Percentiles rank a stretch among this genome's conserved stretches.
phyloP scores from a whole-genome alignment of 2,797 vertebrate genomes.

The Anas flavirostris region DNA sequence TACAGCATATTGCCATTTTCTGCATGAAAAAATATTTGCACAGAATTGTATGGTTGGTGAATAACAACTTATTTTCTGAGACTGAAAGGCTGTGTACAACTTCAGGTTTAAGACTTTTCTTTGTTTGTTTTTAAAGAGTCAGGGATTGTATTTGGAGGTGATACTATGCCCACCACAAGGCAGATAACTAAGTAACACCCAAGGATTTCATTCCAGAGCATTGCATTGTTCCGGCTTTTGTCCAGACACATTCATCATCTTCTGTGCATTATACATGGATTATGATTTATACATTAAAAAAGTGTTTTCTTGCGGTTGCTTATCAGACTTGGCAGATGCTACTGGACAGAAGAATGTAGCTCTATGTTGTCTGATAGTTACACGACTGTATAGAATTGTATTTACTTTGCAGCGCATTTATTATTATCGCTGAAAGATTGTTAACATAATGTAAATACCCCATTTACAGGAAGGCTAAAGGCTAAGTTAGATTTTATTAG shows the following conservation, averaged over 20 bases:
- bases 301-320: slow-evolving; percentile 19
- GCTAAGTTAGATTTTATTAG: slow-evolving; percentile 23
- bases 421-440: neutral
- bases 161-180: neutral
- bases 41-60: neutral
- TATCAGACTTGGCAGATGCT: slow-evolving; percentile 59
- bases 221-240: slow-evolving; percentile 1
- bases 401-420: slow-evolving; percentile 16
- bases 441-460: slow-evolving; percentile 48
- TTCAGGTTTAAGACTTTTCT: neutral
- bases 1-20: neutral
- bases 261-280: neutral
- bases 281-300: slow-evolving; percentile 24
- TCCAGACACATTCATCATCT: slow-evolving; percentile 4
- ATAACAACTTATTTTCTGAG: neutral
- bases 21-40: neutral
- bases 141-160: neutral
- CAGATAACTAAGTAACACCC: neutral
- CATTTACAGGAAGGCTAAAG: slow-evolving; percentile 36
- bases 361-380: neutral
- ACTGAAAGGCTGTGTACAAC: neutral
- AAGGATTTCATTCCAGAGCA: neutral
- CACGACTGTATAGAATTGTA: neutral
- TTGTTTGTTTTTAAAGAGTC: neutral
- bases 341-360: neutral